Percentiles rank a stretch among this genome's conserved stretches.
phyloP scores from a whole-genome alignment of 2,113 vertebrate genomes.

The Ahaetulla prasina region DNA sequence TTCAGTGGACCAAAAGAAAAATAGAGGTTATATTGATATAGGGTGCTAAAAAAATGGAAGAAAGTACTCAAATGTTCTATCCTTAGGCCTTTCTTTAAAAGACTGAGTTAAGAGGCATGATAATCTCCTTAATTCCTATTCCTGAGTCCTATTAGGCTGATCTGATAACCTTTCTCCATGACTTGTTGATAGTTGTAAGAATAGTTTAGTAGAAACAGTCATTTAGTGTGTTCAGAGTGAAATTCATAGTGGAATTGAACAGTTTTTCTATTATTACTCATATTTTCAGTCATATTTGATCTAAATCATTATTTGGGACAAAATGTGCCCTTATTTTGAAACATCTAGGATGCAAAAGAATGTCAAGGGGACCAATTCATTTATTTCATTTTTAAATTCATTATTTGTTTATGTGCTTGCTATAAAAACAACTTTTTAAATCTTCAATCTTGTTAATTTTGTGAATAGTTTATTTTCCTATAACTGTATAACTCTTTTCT shows the following conservation, averaged over 20 bases:
- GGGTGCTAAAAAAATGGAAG: neutral
- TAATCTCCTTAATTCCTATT: neutral
- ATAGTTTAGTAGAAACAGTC: neutral
- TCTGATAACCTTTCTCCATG: neutral
- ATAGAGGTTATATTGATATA: neutral
- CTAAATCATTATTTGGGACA: neutral
- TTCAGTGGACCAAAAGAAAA: neutral
- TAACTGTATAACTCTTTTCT: constrained; percentile 6
- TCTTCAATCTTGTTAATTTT: constrained; percentile 12
- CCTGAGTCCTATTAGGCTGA: neutral
- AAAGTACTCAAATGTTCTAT: neutral
- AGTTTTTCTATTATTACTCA: neutral
- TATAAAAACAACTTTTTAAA: constrained; percentile 11
- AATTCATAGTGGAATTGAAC: neutral
- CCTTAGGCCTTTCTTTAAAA: neutral
- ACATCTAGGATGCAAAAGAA: neutral
- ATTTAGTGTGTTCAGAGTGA: neutral
- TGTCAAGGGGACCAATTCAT: neutral
- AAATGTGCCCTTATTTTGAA: neutral
- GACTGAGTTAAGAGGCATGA: neutral
- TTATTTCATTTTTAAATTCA: neutral
- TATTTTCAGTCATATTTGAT: neutral
- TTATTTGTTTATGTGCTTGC: neutral
- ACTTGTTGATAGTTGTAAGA: neutral
- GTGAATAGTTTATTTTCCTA: constrained; percentile 11